Evolutionary conservation across 2,888 invertebrate species (phyloP).

Genomic region (Acanthopleura granulata): DNA sequence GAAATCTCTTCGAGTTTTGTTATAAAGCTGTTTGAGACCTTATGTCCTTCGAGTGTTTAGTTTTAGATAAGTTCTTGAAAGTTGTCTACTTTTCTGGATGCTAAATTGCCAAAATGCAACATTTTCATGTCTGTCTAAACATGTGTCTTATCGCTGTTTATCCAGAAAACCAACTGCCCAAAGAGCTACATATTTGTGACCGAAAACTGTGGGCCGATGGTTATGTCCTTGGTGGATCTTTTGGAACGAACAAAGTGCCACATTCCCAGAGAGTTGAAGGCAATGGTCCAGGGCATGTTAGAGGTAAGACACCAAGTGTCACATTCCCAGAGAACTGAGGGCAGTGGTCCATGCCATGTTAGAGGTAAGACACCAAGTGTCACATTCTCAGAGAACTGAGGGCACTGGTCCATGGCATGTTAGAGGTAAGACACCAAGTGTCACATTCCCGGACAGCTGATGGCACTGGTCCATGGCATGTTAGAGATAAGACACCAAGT

Average conservation of each 20-base stretch:
- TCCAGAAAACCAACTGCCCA: slow-evolving; percentile 28
- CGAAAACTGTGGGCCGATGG: slow-evolving; percentile 34
- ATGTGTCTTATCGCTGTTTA: too few species aligned
- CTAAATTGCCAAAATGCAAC: too few species aligned
- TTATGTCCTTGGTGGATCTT: slow-evolving; percentile 36
- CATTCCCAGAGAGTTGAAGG: slow-evolving; percentile 35
- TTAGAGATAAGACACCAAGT: slow-evolving; percentile 38
- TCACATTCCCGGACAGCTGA: slow-evolving; percentile 36
- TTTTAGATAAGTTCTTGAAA: too few species aligned
- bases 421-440: slow-evolving; percentile 39
- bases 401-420: slow-evolving; percentile 37
- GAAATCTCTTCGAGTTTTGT: too few species aligned
- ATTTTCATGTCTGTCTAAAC: too few species aligned
- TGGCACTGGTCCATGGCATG: slow-evolving; percentile 38
- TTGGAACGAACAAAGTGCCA: slow-evolving; percentile 38
- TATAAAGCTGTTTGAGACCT: too few species aligned
- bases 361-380: slow-evolving; percentile 39
- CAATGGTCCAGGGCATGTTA: slow-evolving; percentile 39
- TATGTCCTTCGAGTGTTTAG: too few species aligned
- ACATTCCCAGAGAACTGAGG: slow-evolving; percentile 36
- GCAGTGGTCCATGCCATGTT: slow-evolving; percentile 38
- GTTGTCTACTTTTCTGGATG: too few species aligned
- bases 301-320: slow-evolving; percentile 40
- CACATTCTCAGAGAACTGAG: slow-evolving; percentile 36
- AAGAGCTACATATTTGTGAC: slow-evolving; percentile 50